These are phyloP conservation scores for Myanophis thanlyinensis DNA, from an alignment of 2,113 vertebrate genomes.

Conservation along the genomic window DNA sequence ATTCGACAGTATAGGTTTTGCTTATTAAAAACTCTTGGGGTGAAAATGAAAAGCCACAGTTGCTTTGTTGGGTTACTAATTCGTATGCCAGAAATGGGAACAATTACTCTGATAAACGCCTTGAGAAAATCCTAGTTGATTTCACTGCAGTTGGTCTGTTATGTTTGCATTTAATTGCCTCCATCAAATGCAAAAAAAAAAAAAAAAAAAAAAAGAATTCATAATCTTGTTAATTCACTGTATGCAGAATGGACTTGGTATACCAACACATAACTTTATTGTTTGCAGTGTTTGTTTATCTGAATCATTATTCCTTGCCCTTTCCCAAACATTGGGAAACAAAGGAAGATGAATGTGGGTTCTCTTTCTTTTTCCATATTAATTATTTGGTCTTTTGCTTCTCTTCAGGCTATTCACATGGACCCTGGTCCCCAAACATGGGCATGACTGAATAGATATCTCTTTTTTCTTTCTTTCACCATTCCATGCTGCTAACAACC, in stretches of 20 bases:
- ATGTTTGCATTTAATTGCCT: rapidly evolving
- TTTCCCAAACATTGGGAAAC: not conserved
- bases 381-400: not conserved
- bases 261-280: not conserved
- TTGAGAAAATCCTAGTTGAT: rapidly evolving
- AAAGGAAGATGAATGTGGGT: constrained; percentile 19
- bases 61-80: constrained; percentile 35
- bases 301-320: not conserved
- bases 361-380: not conserved
- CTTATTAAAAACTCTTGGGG: constrained; percentile 49
- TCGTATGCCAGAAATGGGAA: constrained; percentile 42
- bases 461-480: not conserved
- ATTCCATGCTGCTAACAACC: not conserved
- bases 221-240: not conserved
- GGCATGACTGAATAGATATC: not conserved
- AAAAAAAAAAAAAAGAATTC: not conserved
- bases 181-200: not conserved
- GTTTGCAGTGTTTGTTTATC: not conserved
- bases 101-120: constrained; percentile 13
- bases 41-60: constrained; percentile 31
- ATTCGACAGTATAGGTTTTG: constrained; percentile 55
- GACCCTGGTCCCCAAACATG: not conserved
- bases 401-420: no score
- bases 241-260: not conserved
- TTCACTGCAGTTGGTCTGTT: not conserved